Evolutionary conservation across 2,888 invertebrate species (phyloP), one percentile per base, ranked within the genome.

Genomic region (Scaptodrosophila latifasciaeformis): DNA sequence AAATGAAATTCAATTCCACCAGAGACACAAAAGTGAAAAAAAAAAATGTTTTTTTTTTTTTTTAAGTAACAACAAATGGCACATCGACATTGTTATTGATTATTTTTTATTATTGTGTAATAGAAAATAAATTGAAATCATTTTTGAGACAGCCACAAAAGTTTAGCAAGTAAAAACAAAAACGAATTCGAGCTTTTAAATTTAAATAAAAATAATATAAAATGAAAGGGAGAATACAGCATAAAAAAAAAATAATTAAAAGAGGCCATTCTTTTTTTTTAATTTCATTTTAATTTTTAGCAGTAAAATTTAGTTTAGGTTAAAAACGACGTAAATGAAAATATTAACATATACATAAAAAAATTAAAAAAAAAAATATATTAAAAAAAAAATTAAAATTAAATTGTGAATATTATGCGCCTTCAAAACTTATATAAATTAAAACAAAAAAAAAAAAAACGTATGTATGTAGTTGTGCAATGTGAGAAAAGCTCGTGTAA

Each of bases 361-460:
- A 61, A 15, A 15, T 43, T 44, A 39, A 44, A 31, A 30, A 29
- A 49, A 63, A n/a, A n/a, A 42, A 42, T 7, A 47, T 12, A 40
- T 52, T 48, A 53, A 40, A 17, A 19, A 13, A 39, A 31, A 34
- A 54, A 54, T 46, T 51, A 49, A 59, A 57, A 54, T 59, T 52
- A 63, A 59, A 82, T 79, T 83, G 85, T 84, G 83, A 83, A 82
- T 82, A 84, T 81, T 82, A 85, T 81, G 85, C 83, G 84, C 84
- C 84, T 84, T 84, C 81, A 82, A 81, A 69, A 77, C 76, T 82
- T 70, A 67, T 68, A 59, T 75, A 75, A 62, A 24, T 24, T 24
- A 59, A 67, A 63, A 62, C n/a, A 68, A 61, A 51, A 43, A 53
- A 59, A 54, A 34, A 47, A 47, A 43, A 54, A 42, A 43, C 34